Evolutionary conservation across 1,140 invertebrate species (phyloP), one percentile per base, ranked within the genome.

Genomic region (Drosophila quadrilineata): DNA sequence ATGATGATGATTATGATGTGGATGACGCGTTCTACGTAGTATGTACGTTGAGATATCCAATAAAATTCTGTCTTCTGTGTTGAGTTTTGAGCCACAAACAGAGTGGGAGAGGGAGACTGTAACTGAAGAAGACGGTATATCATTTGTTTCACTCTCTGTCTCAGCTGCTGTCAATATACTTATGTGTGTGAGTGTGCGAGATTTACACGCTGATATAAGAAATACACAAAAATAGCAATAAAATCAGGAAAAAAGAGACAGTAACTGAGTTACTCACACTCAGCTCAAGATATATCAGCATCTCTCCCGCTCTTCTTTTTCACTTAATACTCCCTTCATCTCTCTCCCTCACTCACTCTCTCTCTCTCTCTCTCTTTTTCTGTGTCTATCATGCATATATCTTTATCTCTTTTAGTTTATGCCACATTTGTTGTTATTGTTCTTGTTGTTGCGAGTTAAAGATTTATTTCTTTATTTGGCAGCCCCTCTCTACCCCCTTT

Each of bases 31-130:
- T 84, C 77, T 82, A 74, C 77, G 77, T 82, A 82, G n/a, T n/a
- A n/a, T n/a, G n/a, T n/a, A n/a, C n/a, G n/a, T n/a, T n/a, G 77
- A 82, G 77, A 82, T 82, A 77, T 84, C 79, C 77, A 84, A 84
- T 84, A 84, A 84, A 82, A 77, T 71, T 72, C 33, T 16, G 33
- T 35, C 33, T 35, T n/a, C 10, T 58, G 58, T 64, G 66, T 58
- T 53, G 46, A 40, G 38, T 26, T 43, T n/a, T n/a, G n/a, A n/a
- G n/a, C n/a, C n/a, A n/a, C n/a, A n/a, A n/a, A n/a, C n/a, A n/a
- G n/a, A n/a, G n/a, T n/a, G n/a, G n/a, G n/a, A n/a, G n/a, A n/a
- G n/a, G n/a, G n/a, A n/a, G n/a, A n/a, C n/a, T n/a, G n/a, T n/a
- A n/a, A n/a, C n/a, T n/a, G n/a, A n/a, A n/a, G n/a, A n/a, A n/a